These are phyloP conservation scores for Botrylloides violaceus DNA, from an alignment of 23 tunicate species.

Conservation along the genomic window DNA sequence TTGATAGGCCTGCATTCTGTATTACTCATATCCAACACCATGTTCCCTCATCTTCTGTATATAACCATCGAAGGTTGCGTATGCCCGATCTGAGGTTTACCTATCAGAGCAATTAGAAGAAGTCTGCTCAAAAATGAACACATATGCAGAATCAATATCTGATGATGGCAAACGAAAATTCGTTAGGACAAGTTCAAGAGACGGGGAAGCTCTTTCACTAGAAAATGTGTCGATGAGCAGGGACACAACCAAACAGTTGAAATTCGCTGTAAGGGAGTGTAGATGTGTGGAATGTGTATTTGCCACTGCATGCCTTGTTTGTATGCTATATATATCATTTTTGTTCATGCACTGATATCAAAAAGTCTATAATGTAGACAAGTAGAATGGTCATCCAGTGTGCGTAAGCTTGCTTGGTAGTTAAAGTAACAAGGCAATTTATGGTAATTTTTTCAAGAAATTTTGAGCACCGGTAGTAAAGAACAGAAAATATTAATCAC, in stretches of 20 bases:
- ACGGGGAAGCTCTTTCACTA: slow-evolving; percentile 14
- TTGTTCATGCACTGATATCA: too few species aligned
- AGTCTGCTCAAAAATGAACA: slow-evolving; percentile 74
- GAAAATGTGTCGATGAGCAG: slow-evolving; percentile 15
- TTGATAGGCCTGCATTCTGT: too few species aligned
- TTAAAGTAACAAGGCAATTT: too few species aligned
- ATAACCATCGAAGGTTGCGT: slow-evolving; percentile 24
- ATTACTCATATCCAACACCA: too few species aligned
- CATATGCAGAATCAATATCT: slow-evolving; percentile 64
- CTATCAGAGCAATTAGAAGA: slow-evolving; percentile 61
- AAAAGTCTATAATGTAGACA: too few species aligned
- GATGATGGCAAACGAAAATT: slow-evolving; percentile 22
- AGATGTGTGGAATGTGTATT: background rate
- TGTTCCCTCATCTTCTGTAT: too few species aligned
- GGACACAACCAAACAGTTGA: slow-evolving; percentile 10
- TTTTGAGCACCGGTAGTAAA: too few species aligned
- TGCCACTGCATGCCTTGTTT: background rate
- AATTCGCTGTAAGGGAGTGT: slow-evolving; percentile 20
- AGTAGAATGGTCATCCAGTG: too few species aligned
- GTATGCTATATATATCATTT: background rate
- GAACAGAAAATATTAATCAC: too few species aligned
- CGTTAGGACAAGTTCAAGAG: slow-evolving; percentile 16
- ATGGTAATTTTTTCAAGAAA: too few species aligned
- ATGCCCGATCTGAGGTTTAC: slow-evolving; percentile 75
- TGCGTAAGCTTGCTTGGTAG: too few species aligned